Evolutionary conservation across 1,140 invertebrate genomes (phyloP), one percentile per base, ranked within the genome.

Genomic region (Coelopa frigida): DNA sequence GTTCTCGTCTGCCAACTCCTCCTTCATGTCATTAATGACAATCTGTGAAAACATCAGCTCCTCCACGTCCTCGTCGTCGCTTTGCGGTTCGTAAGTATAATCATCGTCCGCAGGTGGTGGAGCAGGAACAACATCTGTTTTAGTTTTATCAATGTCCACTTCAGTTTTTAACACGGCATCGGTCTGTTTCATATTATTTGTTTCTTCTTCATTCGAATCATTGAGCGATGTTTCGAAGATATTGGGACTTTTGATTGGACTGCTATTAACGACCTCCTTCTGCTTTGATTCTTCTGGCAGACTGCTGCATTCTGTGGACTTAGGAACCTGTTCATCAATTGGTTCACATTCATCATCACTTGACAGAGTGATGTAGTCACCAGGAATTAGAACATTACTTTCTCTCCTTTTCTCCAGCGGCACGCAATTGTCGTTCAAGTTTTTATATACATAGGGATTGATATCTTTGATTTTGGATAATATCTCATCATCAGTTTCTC

Each of bases 21-120:
- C 54, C 23, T 66, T 66, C 31, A 66, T 63, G 8, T 61, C 62
- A 21, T 51, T 36, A 17, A 48, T 35, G 11, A 44, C 7, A 3
- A 37, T 41, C 23, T 50, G 49, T n/a, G 44, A 43, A 38, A 44
- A 47, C 21, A 43, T 24, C 24, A 50, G 24, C 11, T 50, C 37
- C 20, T 39, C 21, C 14, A 31, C 36, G 12, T 31, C 36, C 17
- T 27, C 37, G 22, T 29, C 24, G 35, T 38, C 36, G 12, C 20
- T 38, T 14, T 46, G 11, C 10, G 44, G 24, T n/a, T 24, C 36
- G 15, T 37, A 27, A 8, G 20, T 20, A 4, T 15, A 21, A 15
- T 37, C 21, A 33, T 45, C 48, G 4, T 44, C 48, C 27, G 44
- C 24, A 29, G 27, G n/a, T n/a, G n/a, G n/a, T n/a, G n/a, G n/a